Evolutionary conservation across 2,888 invertebrate genomes (phyloP).

Genomic region (Chrysodeixis includens): DNA sequence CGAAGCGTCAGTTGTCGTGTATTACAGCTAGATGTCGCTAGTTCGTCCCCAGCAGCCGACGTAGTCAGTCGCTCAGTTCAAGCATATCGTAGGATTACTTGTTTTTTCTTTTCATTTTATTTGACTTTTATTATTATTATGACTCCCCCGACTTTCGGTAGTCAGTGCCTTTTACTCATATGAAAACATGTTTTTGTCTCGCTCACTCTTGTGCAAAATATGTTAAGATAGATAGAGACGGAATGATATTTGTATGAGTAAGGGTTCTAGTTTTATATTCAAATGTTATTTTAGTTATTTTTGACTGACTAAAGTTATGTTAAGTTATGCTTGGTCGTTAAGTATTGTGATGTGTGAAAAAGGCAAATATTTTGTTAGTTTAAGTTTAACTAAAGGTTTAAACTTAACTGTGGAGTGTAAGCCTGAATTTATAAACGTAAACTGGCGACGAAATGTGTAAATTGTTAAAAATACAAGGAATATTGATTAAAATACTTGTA

Average conservation of each 20-base stretch:
- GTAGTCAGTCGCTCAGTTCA: constrained; percentile 47
- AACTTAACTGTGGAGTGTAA: background rate
- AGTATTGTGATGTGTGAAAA: constrained; percentile 2
- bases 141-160: constrained; percentile 28
- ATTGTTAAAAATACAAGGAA: background rate
- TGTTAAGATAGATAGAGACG: background rate
- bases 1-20: background rate
- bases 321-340: constrained; percentile 34
- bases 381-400: background rate
- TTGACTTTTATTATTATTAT: constrained; percentile 17
- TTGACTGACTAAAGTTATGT: background rate
- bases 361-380: constrained; percentile 10
- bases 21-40: background rate
- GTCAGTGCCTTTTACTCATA: background rate
- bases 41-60: constrained; percentile 28
- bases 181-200: background rate
- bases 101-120: constrained; percentile 28
- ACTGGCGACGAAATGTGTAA: background rate
- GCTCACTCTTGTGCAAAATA: background rate
- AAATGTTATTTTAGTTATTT: constrained; percentile 12
- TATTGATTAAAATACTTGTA: background rate
- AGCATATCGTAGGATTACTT: constrained; percentile 48
- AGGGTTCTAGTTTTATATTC: constrained; percentile 5
- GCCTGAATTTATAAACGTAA: background rate
- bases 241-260: background rate